Percentiles rank a stretch among this genome's conserved stretches.
Evolutionary conservation across 2,797 vertebrate species (phyloP).

Genomic region (Tokudaia muenninki): DNA sequence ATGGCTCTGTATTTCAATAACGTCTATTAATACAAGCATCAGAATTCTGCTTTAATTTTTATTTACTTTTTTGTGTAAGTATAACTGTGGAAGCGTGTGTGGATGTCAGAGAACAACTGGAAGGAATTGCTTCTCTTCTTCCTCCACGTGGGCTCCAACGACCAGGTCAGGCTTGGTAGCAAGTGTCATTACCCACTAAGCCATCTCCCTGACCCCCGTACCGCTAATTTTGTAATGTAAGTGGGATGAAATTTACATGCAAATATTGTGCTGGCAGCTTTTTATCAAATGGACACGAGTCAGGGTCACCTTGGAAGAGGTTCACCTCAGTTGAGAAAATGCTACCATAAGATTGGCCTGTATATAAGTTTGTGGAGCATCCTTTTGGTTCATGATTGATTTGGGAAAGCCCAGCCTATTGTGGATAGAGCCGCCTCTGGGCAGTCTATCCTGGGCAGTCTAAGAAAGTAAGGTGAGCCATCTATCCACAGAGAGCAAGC

Average conservation of each 20-base stretch:
- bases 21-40: neutral
- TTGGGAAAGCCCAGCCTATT: neutral
- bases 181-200: neutral
- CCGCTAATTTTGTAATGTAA: neutral
- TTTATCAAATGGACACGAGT: neutral
- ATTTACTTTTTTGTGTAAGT: neutral
- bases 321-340: neutral
- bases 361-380: neutral
- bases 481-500: neutral
- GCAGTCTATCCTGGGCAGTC: neutral
- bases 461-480: neutral
- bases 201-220: neutral
- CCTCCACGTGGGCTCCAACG: neutral
- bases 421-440: neutral
- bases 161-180: neutral
- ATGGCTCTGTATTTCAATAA: neutral
- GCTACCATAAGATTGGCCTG: neutral
- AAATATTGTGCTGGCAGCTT: neutral
- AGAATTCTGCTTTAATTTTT: neutral
- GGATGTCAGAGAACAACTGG: neutral
- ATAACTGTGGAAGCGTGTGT: neutral
- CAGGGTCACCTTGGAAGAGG: neutral
- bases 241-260: neutral
- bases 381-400: neutral
- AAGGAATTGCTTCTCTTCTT: neutral